Percentiles rank a stretch among this genome's conserved stretches.
These are phyloP conservation scores for Chiloscyllium punctatum DNA, from an alignment of 2,797 vertebrate genomes.

Conservation along the genomic window DNA sequence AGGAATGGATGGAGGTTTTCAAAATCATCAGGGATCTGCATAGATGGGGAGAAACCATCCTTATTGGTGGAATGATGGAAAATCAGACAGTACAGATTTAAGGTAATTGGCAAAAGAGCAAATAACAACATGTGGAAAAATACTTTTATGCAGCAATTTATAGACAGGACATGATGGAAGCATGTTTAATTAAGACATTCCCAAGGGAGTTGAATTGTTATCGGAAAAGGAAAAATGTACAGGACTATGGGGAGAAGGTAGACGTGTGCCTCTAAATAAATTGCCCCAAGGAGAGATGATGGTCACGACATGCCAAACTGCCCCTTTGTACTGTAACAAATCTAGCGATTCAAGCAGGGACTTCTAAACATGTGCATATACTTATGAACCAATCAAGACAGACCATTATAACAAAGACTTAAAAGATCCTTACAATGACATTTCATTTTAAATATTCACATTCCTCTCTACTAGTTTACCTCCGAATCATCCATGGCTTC, in stretches of 20 bases:
- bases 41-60: background rate
- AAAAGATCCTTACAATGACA: background rate
- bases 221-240: background rate
- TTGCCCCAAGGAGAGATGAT: background rate
- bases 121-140: background rate
- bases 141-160: background rate
- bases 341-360: background rate
- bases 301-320: too few species aligned
- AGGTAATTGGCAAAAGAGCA: background rate
- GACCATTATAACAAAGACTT: background rate
- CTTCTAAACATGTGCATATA: background rate
- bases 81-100: background rate
- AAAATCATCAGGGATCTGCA: background rate
- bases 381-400: background rate
- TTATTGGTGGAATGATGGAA: background rate
- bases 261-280: background rate
- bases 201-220: background rate
- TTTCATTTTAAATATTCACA: background rate
- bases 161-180: background rate
- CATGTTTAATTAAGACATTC: background rate
- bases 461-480: conserved; percentile 53
- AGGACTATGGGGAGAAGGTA: background rate
- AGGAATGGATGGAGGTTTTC: background rate
- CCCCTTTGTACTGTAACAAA: background rate
- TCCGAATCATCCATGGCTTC: conserved; percentile 85